Evolutionary conservation across 1,140 invertebrate genomes (phyloP).

Genomic region (Ptiloglossa arizonensis): DNA sequence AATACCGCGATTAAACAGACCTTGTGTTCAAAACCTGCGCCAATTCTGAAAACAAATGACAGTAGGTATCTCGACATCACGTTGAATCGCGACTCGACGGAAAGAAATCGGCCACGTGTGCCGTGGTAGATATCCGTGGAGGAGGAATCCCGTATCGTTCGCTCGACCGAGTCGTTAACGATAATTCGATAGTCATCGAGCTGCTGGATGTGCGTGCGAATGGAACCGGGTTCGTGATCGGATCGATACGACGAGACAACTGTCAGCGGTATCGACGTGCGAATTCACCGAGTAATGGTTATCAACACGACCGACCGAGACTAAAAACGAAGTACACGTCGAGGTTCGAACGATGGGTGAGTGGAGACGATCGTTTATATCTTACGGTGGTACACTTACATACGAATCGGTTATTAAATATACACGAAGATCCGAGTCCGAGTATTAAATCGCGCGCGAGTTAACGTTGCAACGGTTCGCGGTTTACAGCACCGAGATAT

Average conservation of each 20-base stretch:
- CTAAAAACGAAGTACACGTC: neutral
- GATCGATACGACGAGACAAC: slow-evolving; percentile 35
- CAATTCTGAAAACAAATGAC: slow-evolving; percentile 8
- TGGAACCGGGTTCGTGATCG: neutral
- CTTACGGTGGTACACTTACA: neutral
- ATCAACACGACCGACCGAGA: slow-evolving; percentile 6
- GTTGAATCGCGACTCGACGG: slow-evolving; percentile 19
- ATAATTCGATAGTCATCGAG: slow-evolving; percentile 52
- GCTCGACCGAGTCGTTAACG: slow-evolving; percentile 9
- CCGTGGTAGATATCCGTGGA: slow-evolving; percentile 34
- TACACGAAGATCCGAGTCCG: no score
- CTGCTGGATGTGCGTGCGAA: slow-evolving; percentile 2
- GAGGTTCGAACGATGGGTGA: slow-evolving; percentile 46
- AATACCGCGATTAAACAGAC: neutral
- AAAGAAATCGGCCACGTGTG: neutral
- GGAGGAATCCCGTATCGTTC: slow-evolving; percentile 15
- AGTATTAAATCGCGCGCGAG: no score
- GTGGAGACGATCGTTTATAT: no score
- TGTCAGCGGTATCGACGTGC: neutral
- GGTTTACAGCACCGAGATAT: no score
- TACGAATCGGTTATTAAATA: neutral
- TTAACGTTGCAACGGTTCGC: no score
- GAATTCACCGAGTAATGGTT: slow-evolving; percentile 27
- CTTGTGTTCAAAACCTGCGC: neutral
- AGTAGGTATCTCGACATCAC: neutral